Evolutionary conservation across 2,113 vertebrate genomes (phyloP).

Genomic region (Todiramphus saurophagus): DNA sequence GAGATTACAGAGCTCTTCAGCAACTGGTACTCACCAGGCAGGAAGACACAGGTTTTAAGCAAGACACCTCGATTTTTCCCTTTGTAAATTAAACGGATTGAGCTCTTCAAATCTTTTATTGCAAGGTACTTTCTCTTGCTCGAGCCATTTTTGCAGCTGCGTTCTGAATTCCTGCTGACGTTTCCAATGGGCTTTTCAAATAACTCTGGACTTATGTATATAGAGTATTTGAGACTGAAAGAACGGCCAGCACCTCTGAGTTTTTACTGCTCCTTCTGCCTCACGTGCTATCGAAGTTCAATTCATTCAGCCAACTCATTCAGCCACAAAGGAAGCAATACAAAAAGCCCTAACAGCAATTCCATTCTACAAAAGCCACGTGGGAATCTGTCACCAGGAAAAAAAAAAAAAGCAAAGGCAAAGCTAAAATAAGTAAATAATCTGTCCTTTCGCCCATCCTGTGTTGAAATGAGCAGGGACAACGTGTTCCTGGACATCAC

Average conservation of each 20-base stretch:
- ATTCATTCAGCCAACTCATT: not conserved
- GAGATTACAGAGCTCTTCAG: not conserved
- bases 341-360: not conserved
- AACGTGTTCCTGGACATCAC: not conserved
- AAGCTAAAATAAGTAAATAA: not conserved
- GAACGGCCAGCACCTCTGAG: not conserved
- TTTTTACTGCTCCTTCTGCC: not conserved
- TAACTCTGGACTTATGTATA: not conserved
- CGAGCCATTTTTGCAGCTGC: not conserved
- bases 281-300: accelerated
- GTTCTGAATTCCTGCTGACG: not conserved
- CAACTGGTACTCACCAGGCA: not conserved
- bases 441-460: slow-evolving; percentile 1
- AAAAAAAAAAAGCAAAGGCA: not conserved
- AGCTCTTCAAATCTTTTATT: not conserved
- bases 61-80: not conserved
- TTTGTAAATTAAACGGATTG: not conserved
- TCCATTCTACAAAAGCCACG: not conserved
- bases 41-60: not conserved
- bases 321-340: not conserved
- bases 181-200: not conserved
- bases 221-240: not conserved
- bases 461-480: not conserved
- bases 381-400: not conserved
- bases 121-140: not conserved